Evolutionary conservation across 2,113 vertebrate genomes (phyloP).

Genomic region (Ondatra zibethicus): DNA sequence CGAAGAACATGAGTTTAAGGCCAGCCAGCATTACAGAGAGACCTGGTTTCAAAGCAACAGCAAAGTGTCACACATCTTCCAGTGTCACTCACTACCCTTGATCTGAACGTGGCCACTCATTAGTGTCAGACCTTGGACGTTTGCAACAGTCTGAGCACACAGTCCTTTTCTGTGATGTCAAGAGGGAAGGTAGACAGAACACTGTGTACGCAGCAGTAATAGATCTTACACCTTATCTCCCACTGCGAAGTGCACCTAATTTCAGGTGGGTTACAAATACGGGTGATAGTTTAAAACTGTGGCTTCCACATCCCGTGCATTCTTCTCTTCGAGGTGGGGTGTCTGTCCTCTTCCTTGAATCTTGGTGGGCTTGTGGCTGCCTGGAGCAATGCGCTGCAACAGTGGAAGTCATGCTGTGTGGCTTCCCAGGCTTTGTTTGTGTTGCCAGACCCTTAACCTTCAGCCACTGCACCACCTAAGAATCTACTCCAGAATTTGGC

Average conservation of each 20-base stretch:
- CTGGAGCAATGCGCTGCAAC: not conserved
- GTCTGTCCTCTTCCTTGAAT: not conserved
- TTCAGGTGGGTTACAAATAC: not conserved
- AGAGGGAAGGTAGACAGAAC: not conserved
- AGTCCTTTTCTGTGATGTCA: not conserved
- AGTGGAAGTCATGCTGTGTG: not conserved
- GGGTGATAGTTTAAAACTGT: not conserved
- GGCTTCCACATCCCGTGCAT: not conserved
- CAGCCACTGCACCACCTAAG: not conserved
- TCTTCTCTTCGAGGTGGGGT: not conserved
- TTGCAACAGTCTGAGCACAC: not conserved
- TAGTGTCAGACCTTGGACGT: not conserved
- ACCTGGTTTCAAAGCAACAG: not conserved
- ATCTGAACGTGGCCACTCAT: not conserved
- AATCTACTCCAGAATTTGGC: not conserved
- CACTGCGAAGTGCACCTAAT: not conserved
- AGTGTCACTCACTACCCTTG: not conserved
- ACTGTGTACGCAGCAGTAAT: not conserved
- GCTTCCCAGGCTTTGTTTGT: constrained; percentile 13
- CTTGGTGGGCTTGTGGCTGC: not conserved
- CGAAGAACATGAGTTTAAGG: not conserved
- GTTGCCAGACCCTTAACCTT: not conserved
- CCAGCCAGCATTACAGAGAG: no score
- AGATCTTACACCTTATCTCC: not conserved
- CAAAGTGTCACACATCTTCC: not conserved